Evolutionary conservation across 2,888 invertebrate genomes (phyloP).

Genomic region (Sminthurinus aureus): DNA sequence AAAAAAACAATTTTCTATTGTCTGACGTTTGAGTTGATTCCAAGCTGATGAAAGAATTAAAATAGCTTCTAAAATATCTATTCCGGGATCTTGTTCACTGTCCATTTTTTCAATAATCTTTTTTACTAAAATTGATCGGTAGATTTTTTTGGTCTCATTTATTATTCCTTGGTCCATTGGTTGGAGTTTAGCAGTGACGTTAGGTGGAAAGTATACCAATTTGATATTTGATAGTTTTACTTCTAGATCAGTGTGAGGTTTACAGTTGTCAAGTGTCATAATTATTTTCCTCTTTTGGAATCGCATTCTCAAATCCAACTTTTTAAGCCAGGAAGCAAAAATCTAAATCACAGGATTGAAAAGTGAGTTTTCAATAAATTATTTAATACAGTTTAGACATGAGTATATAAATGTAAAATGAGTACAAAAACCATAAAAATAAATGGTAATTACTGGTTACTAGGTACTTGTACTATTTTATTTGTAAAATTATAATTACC

Average conservation of each 20-base stretch:
- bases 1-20: conserved; percentile 4
- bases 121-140: neutral
- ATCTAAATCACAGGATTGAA: no score
- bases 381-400: conserved; percentile 46
- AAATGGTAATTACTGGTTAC: neutral
- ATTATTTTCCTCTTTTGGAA: conserved; percentile 6
- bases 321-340: neutral
- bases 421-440: conserved; percentile 36
- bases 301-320: neutral
- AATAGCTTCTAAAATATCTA: neutral
- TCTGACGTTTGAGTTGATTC: neutral
- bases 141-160: neutral
- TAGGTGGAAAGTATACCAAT: neutral
- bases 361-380: no score
- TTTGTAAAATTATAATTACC: neutral
- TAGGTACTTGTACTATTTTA: neutral
- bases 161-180: conserved; percentile 7
- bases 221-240: neutral
- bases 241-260: neutral
- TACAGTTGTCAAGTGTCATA: neutral
- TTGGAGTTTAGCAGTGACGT: neutral
- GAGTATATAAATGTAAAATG: conserved; percentile 42
- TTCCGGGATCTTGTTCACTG: neutral
- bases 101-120: neutral
- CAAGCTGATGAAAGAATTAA: neutral